phyloP scores from a whole-genome alignment of 2,888 invertebrate genomes.

The Gibbula magus region DNA sequence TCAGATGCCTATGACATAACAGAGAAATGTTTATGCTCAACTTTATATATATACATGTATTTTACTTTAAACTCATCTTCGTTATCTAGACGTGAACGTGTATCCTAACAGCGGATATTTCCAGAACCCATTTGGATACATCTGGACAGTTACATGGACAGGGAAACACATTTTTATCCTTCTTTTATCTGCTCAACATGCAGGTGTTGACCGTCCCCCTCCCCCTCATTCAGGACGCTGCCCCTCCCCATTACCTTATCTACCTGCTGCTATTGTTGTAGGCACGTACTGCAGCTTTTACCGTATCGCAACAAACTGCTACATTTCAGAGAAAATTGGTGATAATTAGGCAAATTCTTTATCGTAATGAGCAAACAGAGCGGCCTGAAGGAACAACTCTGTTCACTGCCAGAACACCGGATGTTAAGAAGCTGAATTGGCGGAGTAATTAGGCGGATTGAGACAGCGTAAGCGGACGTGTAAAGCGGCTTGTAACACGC shows the following conservation, averaged over 20 bases:
- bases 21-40: too few relatives aligned
- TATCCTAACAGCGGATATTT: too few relatives aligned
- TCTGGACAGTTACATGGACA: too few relatives aligned
- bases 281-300: conserved; percentile 11
- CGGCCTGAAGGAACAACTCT: not conserved
- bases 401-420: not conserved
- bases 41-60: too few relatives aligned
- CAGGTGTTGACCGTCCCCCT: too few relatives aligned
- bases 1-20: too few relatives aligned
- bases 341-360: conserved; percentile 23
- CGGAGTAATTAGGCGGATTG: conserved; percentile 11
- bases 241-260: not conserved
- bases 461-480: not conserved
- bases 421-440: conserved; percentile 2
- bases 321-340: conserved; percentile 25
- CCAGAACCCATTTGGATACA: too few relatives aligned
- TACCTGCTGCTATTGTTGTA: not conserved
- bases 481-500: not conserved
- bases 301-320: conserved; percentile 10
- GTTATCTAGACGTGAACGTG: too few relatives aligned
- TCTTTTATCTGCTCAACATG: too few relatives aligned
- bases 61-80: too few relatives aligned
- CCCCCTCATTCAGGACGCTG: too few relatives aligned
- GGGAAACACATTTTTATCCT: too few relatives aligned
- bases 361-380: conserved; percentile 17